phyloP scores from a whole-genome alignment of 1,140 invertebrate genomes.

The Dolichoris vasculosae region DNA sequence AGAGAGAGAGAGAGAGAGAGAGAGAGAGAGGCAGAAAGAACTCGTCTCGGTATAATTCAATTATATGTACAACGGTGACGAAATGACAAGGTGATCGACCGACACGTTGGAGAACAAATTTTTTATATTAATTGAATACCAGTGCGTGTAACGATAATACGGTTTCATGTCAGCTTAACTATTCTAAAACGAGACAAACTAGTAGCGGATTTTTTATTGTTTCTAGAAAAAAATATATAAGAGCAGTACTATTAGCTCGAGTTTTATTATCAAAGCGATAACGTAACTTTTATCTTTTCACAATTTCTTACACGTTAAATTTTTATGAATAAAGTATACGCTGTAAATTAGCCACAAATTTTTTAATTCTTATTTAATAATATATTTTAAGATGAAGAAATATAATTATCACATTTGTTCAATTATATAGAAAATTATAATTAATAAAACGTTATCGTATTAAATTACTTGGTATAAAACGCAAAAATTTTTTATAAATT shows the following conservation, averaged over 20 bases:
- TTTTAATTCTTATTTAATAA: too few relatives aligned
- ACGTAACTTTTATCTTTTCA: not conserved
- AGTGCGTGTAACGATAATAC: slow-evolving; percentile 35
- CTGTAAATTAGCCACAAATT: too few relatives aligned
- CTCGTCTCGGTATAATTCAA: slow-evolving; percentile 43
- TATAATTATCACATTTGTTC: too few relatives aligned
- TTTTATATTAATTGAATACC: slow-evolving; percentile 43
- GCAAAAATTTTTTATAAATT: too few relatives aligned
- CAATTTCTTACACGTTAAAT: not conserved
- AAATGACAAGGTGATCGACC: slow-evolving; percentile 35
- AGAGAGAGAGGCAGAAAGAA: not conserved
- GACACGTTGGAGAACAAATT: slow-evolving; percentile 30
- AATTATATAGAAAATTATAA: too few relatives aligned
- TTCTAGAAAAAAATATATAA: not conserved
- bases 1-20: too few relatives aligned
- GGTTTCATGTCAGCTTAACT: slow-evolving; percentile 42
- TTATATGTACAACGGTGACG: slow-evolving; percentile 16
- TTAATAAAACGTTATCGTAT: too few relatives aligned
- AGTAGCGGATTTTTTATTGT: slow-evolving; percentile 14
- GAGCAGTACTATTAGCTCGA: not conserved
- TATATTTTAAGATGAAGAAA: too few relatives aligned
- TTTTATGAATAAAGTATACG: not conserved
- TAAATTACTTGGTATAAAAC: too few relatives aligned
- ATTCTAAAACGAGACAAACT: slow-evolving; percentile 45
- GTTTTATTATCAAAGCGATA: slow-evolving; percentile 12